phyloP scores from a whole-genome alignment of 2,797 vertebrate genomes.

The Helostoma temminkii region DNA sequence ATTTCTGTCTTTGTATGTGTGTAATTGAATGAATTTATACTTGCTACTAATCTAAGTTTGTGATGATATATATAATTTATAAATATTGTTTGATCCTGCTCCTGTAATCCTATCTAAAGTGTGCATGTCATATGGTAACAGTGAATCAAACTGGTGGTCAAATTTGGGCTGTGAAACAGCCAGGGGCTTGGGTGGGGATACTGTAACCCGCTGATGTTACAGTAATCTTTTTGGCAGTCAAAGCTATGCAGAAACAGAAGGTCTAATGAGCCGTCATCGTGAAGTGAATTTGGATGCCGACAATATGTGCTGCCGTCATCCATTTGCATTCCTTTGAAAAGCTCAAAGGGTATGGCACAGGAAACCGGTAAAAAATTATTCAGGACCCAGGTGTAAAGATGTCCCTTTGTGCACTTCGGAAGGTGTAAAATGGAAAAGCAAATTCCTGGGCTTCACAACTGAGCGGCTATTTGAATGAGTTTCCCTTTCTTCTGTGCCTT shows the following conservation, averaged over 20 bases:
- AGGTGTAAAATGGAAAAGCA: constrained; percentile 84
- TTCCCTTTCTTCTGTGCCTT: constrained; percentile 75
- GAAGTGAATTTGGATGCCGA: constrained; percentile 61
- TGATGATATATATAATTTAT: neutral
- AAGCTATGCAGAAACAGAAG: constrained; percentile 54
- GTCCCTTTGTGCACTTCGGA: constrained; percentile 80
- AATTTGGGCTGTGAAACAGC: constrained; percentile 54
- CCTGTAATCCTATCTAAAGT: neutral
- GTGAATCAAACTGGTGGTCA: constrained; percentile 34
- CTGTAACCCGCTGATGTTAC: constrained; percentile 58
- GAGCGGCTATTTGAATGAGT: constrained; percentile 81
- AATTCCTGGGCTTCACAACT: constrained; percentile 82
- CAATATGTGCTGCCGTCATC: constrained; percentile 54
- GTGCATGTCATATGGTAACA: constrained; percentile 28
- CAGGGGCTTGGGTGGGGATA: constrained; percentile 63
- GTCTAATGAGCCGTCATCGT: constrained; percentile 63
- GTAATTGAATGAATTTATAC: neutral
- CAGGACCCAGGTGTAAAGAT: constrained; percentile 80
- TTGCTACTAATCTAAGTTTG: neutral
- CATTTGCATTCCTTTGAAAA: constrained; percentile 85
- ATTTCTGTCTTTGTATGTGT: constrained; percentile 1
- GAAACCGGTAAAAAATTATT: constrained; percentile 83
- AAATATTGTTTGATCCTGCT: too few relatives aligned
- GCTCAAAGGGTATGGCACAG: constrained; percentile 79
- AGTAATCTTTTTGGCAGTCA: constrained; percentile 64